Evolutionary conservation across 2,797 vertebrate genomes (phyloP), one percentile per base, ranked within the genome.

Genomic region (Gymnoscopelus microlampas): DNA sequence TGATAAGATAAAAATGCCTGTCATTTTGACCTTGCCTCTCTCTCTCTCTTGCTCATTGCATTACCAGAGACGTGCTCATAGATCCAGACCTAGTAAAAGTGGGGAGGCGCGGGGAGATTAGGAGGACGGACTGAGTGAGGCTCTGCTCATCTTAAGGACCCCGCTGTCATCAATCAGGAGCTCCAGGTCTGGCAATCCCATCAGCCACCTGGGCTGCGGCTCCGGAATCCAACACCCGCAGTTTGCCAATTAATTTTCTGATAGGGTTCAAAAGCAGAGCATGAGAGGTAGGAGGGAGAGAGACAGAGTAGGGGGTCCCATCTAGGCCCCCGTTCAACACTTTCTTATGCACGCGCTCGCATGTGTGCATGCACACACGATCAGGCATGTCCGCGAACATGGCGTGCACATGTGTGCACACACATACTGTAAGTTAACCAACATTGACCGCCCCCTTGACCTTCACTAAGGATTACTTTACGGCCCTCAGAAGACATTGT

Each of bases 151-250:
- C 85, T 19, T 78, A 69, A 77, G 74, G 73, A 80, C 71, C 85
- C 85, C 58, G 89, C 91, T 90, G 89, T 92, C 92, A 90, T 92
- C 88, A 92, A 91, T 93, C 93, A 92, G 80, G 58, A 59, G 56
- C 74, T 88, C 70, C 71, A 78, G 84, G 81, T 92, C 93, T 94
- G 94, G 92, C 78, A 89, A 90, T 91, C 87, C 90, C 92, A 94
- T 95, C 91, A 94, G 82, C 87, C 90, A 94, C 92, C 91, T 92
- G 92, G 88, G 75, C 83, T 13, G 60, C 66, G 47, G 77, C 66
- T 82, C 77, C 83, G 78, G 85, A 88, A 74, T 78, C 77, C 70
- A 53, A 87, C 88, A 86, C 90, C 87, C 74, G 57, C 51, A 7
- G 78, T 73, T 81, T 74, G 74, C 88, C 89, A 91, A 90, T 92